These are phyloP conservation scores for Crenuchus spilurus DNA, from an alignment of 2,797 vertebrate species.

Conservation along the genomic window DNA sequence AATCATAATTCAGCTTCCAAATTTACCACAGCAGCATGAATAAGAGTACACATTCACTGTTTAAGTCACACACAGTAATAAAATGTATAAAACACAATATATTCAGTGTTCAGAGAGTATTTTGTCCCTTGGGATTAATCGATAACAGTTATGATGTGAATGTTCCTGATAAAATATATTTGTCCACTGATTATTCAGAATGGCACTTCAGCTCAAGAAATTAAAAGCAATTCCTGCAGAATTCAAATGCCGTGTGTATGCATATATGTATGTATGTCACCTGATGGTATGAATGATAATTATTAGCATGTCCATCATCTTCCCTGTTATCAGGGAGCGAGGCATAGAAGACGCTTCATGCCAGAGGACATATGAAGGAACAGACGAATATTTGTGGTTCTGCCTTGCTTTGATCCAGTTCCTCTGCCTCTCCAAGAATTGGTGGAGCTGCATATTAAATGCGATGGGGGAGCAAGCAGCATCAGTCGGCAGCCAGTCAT, in stretches of 20 bases:
- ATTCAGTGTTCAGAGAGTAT: neutral
- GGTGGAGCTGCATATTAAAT: conserved; percentile 49
- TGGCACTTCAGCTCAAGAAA: neutral
- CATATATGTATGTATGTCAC: neutral
- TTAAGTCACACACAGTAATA: neutral
- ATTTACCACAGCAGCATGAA: neutral
- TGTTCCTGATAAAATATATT: too few relatives aligned
- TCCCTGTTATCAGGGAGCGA: neutral
- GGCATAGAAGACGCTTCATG: neutral
- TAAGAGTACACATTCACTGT: conserved; percentile 2
- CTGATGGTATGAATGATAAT: conserved; percentile 24
- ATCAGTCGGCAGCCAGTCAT: conserved; percentile 50
- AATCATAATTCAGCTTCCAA: conserved; percentile 23
- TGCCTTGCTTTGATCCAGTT: conserved; percentile 43
- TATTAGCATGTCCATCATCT: conserved; percentile 16
- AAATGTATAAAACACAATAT: too few relatives aligned
- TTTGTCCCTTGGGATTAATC: neutral
- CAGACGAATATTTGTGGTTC: conserved; percentile 29
- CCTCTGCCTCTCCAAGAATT: conserved; percentile 30
- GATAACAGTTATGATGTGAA: neutral
- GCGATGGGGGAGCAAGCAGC: conserved; percentile 22
- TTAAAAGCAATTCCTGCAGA: neutral
- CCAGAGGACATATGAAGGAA: conserved; percentile 41
- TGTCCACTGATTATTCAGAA: too few relatives aligned
- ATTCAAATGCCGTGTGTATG: neutral